These are phyloP conservation scores for Rhamnusium bicolor DNA, from an alignment of 2,888 invertebrate species.

Conservation along the genomic window DNA sequence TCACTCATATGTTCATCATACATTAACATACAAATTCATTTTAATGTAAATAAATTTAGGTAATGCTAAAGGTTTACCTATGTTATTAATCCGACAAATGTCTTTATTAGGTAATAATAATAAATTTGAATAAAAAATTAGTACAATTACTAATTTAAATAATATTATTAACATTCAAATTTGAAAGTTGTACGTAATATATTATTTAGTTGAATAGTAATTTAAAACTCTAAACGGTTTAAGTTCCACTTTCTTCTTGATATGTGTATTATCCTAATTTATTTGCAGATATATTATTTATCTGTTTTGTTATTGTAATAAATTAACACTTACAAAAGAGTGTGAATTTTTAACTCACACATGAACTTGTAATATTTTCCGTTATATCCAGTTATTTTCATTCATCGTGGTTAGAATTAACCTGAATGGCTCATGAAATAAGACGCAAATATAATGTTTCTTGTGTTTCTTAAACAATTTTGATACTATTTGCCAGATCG, in stretches of 20 bases:
- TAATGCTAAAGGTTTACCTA: neutral
- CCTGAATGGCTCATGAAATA: too few relatives aligned
- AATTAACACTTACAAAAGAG: slow-evolving; percentile 9
- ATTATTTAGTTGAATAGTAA: slow-evolving; percentile 1
- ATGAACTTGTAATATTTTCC: slow-evolving; percentile 4
- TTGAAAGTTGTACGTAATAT: slow-evolving; percentile 16
- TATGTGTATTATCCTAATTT: slow-evolving; percentile 1
- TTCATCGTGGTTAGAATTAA: neutral
- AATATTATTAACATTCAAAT: slow-evolving; percentile 4
- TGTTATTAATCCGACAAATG: slow-evolving; percentile 17
- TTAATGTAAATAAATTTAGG: neutral
- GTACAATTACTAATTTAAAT: slow-evolving; percentile 10
- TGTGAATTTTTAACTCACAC: slow-evolving; percentile 2
- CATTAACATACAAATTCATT: neutral
- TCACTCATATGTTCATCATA: neutral
- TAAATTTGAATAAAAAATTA: slow-evolving; percentile 20
- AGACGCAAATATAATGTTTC: too few relatives aligned
- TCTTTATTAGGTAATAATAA: slow-evolving; percentile 14
- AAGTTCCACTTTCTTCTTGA: slow-evolving; percentile 6
- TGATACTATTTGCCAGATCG: too few relatives aligned
- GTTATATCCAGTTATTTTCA: slow-evolving; percentile 20
- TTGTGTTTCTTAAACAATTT: too few relatives aligned
- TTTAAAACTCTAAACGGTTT: neutral
- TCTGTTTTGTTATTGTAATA: slow-evolving; percentile 16
- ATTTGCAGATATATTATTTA: neutral